These are phyloP conservation scores for Sisyra nigra DNA, from an alignment of 2,888 invertebrate genomes.

Conservation along the genomic window DNA sequence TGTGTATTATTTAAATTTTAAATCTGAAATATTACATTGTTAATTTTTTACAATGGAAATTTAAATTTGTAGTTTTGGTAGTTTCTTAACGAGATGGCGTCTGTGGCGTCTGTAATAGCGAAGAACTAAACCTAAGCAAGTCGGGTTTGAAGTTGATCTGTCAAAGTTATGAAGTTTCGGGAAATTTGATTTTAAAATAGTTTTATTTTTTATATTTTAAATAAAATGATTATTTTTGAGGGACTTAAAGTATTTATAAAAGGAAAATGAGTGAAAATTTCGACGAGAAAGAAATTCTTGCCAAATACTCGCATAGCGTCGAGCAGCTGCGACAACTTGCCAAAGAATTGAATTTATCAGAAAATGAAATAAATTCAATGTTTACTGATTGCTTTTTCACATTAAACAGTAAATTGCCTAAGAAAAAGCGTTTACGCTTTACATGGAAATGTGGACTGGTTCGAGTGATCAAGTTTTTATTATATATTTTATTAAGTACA, in stretches of 20 bases:
- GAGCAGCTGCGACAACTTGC: constrained; percentile 40
- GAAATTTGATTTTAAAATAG: too few relatives aligned
- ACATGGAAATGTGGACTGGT: constrained; percentile 6
- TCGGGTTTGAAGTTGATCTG: too few relatives aligned
- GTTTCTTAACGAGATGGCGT: too few relatives aligned
- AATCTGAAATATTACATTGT: background rate
- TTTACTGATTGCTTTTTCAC: constrained; percentile 37
- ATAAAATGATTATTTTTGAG: too few relatives aligned
- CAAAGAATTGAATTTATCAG: constrained; percentile 37
- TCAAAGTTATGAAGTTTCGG: too few relatives aligned
- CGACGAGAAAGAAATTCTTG: constrained; percentile 24
- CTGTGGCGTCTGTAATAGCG: too few relatives aligned
- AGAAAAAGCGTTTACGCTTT: too few relatives aligned
- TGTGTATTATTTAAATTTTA: background rate
- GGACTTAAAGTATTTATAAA: too few relatives aligned
- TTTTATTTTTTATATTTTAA: too few relatives aligned
- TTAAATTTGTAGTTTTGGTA: too few relatives aligned
- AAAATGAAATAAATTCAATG: constrained; percentile 43
- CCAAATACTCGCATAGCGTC: constrained; percentile 37
- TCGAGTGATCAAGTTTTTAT: constrained; percentile 15
- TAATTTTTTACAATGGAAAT: too few relatives aligned
- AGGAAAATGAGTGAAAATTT: background rate
- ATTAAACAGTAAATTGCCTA: constrained; percentile 20
- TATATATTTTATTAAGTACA: constrained; percentile 20
- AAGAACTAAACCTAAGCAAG: too few relatives aligned